Base-by-base conservation (phyloP, 1,140 invertebrate species). In the Temnothorax nylanderi region DNA sequence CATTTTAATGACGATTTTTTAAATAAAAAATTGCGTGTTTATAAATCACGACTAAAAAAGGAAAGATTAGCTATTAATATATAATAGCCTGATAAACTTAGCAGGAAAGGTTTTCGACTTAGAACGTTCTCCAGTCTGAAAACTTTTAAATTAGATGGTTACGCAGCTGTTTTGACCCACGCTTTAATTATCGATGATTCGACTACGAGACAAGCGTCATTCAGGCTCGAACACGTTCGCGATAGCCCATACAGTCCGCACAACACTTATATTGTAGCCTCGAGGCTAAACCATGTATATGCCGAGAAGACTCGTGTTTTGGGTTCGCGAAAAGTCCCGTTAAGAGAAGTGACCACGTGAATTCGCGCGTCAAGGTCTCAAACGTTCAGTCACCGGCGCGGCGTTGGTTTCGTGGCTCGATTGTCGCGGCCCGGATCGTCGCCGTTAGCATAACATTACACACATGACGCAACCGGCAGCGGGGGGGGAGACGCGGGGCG, bases 371-470 rank as follows among this genome's bases (percentile, higher is more conserved):
- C 80, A 75, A 84, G 80, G 80, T n/a, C 54, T 75, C 41, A 13
- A 56, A 71, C 49, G 67, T 72, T 60, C 67, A 47, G 41, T 67
- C 47, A 81, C 64, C 41, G 3, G 49, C 41, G 18, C 41, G 3
- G 49, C 26, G 18, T 47, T 56, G 21, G 32, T 58, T 56, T 32
- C 65, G 54, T 11, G 37, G 51, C 64, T 41, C 49, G 64, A 80
- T 69, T 37, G 77, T 67, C 77, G 34, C n/a, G 62, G 34, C 0
- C 64, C 78, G 65, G 26, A 72, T 78, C 60, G n/a, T 58, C n/a
- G 62, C 77, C 62, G 67, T 82, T 74, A 82, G 41, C 67, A 74
- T 72, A 81, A 72, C 56, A 72, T 82, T 82, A 60, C 56, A 58
- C 49, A 41, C 41, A 51, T 80, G 62, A 80, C 78, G 78, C 37